phyloP scores from a whole-genome alignment of 2,797 vertebrate species.

The Pelodytes ibericus region DNA sequence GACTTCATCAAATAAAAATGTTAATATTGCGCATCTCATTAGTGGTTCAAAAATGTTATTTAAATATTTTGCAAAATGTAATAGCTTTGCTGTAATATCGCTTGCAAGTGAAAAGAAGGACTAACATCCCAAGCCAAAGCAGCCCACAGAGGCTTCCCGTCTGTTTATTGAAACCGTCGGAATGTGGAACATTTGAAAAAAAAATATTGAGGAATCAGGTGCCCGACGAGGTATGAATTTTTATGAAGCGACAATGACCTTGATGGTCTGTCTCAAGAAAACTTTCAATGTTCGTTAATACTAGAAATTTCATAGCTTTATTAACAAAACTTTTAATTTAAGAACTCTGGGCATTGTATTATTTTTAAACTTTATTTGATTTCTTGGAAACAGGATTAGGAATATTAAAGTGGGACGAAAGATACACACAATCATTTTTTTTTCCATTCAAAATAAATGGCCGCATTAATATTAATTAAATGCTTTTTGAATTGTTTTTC shows the following conservation, averaged over 20 bases:
- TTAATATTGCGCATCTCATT: conserved; percentile 80
- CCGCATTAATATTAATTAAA: no score
- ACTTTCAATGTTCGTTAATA: no score
- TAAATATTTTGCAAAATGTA: conserved; percentile 74
- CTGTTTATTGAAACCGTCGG: conserved; percentile 61
- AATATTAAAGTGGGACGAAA: no score
- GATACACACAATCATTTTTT: no score
- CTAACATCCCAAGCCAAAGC: conserved; percentile 64
- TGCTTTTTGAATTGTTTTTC: no score
- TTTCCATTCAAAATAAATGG: no score
- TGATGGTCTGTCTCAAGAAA: conserved; percentile 5
- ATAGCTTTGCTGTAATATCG: conserved; percentile 69
- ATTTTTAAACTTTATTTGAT: no score
- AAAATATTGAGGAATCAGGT: conserved; percentile 46
- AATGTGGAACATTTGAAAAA: conserved; percentile 56
- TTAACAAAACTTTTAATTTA: no score
- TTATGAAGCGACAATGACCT: conserved; percentile 40
- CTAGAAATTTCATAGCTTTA: no score
- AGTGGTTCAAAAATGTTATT: conserved; percentile 77
- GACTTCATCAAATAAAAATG: conserved; percentile 82
- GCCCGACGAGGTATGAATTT: conserved; percentile 53
- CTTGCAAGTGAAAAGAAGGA: conserved; percentile 66
- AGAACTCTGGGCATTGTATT: no score
- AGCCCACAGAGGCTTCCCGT: conserved; percentile 61
- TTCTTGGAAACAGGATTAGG: no score